Evolutionary conservation across 35 echinoderm and acorn worm genomes (phyloP), one percentile per base, ranked within the genome.

Genomic region (Heliocidaris erythrogramma): DNA sequence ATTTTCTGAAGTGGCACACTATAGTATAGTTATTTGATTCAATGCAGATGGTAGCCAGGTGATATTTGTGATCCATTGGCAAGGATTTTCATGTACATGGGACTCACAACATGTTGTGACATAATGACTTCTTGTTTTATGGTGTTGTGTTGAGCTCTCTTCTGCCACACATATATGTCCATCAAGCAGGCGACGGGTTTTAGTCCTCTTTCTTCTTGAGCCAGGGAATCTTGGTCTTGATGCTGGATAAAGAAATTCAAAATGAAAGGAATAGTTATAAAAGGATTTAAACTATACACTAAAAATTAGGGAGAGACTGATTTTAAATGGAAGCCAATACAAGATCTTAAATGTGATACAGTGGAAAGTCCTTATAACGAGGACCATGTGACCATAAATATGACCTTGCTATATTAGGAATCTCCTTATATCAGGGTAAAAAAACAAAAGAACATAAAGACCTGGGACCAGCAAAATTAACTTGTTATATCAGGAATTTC

Each of bases 161-260:
- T 89, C 32, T 47, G 14, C 12, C 32, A 89, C 11, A 47, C 47
- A 47, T 31, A 48, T 35, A 14, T 47, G 18, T 89, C 42, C 87
- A 31, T 32, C 32, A 9, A 17, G 9, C 27, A 29, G 21, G 10
- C 12, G 0, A 9, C 4, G 5, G 87, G 12, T 21, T 89, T 94
- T 96, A 96, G 49, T 96, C 95, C 61, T 96, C 95, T 94, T 96
- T 96, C 95, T 96, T 96, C 93, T 96, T 96, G 85, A 96, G 87
- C 95, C 95, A 96, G 8, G 95, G 95, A 93, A 96, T 96, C 95
- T 96, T 96, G 95, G 95, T 94, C 93, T 94, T 96, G 93, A 96
- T 96, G 86, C 95, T 96, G 88, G 2, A 47, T 49, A 30, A 89
- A 24, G 9, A 13, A 86, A 56, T 13, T 10, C 0, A 52, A 2